Conservation (phyloP, 1,140 invertebrate species). For the Polypedilum pembai region DNA sequence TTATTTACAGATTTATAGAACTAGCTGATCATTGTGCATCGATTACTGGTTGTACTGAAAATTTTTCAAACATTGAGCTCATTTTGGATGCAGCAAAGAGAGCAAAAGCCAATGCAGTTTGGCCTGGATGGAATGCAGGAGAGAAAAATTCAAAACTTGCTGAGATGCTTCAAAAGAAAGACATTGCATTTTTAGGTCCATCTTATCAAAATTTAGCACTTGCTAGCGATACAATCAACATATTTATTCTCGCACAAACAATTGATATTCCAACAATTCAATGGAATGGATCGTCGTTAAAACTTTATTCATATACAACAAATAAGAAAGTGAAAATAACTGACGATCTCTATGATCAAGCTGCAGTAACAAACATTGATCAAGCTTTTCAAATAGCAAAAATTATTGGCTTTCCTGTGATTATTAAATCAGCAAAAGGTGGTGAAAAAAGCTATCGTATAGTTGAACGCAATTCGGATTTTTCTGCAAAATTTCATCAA, state of each 20-base stretch:
- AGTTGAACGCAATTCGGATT: conserved; percentile 84
- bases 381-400: conserved; percentile 80
- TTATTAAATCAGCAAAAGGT: conserved; percentile 99
- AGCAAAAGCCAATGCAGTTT: conserved; percentile 95
- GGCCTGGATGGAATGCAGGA: conserved; percentile 99
- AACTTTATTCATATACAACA: conserved; percentile 61
- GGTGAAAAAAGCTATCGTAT: conserved; percentile 99
- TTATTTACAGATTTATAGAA: conserved; percentile 74
- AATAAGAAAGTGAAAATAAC: conserved; percentile 88
- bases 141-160: conserved; percentile 98
- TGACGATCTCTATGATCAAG: conserved; percentile 82
- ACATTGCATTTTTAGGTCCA: conserved; percentile 83
- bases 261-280: conserved; percentile 95
- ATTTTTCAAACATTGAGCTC: conserved; percentile 99
- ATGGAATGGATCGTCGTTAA: conserved; percentile 92
- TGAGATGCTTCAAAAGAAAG: conserved; percentile 85
- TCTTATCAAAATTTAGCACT: conserved; percentile 99
- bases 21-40: conserved; percentile 98
- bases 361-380: conserved; percentile 81
- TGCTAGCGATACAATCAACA: conserved; percentile 95
- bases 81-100: conserved; percentile 93
- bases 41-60: conserved; percentile 95
- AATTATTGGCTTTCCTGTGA: conserved; percentile 96
- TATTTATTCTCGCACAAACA: conserved; percentile 98
- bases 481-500: conserved; percentile 84